Conservation (phyloP, 2,888 invertebrate genomes). For the Tipula vernalis region DNA sequence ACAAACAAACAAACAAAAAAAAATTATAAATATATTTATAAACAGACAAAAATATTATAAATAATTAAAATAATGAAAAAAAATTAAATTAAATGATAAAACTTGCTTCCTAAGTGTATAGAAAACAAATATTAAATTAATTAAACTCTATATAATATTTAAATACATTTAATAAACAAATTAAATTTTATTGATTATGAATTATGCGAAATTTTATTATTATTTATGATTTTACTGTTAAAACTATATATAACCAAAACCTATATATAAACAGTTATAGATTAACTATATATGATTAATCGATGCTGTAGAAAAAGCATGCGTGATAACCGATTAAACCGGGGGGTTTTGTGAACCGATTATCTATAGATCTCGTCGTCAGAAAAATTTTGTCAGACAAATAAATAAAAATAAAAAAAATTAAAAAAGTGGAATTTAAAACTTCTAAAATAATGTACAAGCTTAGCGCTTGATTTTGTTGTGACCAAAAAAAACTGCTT, state of each 20-base stretch:
- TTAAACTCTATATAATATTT: not conserved
- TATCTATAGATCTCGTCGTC: not conserved
- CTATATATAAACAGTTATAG: not conserved
- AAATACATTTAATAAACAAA: not conserved
- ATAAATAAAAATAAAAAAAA: not conserved
- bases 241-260: not conserved
- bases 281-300: not conserved
- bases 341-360: not conserved
- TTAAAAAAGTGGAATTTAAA: not conserved
- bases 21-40: not conserved
- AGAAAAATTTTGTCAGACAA: not conserved
- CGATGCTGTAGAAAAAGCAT: not conserved
- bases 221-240: not conserved
- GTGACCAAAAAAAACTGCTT: not conserved
- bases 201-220: not conserved
- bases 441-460: not conserved
- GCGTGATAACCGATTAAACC: conserved; percentile 4
- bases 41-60: not conserved
- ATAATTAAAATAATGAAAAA: not conserved
- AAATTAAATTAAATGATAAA: conserved; percentile 6
- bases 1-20: not conserved
- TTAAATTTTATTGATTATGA: not conserved
- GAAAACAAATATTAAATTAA: conserved; percentile 5
- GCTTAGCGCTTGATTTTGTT: conserved; percentile 4
- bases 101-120: conserved; percentile 12